Evolutionary conservation across 1,140 invertebrate species (phyloP).

Genomic region (Aphaenogaster rudis): DNA sequence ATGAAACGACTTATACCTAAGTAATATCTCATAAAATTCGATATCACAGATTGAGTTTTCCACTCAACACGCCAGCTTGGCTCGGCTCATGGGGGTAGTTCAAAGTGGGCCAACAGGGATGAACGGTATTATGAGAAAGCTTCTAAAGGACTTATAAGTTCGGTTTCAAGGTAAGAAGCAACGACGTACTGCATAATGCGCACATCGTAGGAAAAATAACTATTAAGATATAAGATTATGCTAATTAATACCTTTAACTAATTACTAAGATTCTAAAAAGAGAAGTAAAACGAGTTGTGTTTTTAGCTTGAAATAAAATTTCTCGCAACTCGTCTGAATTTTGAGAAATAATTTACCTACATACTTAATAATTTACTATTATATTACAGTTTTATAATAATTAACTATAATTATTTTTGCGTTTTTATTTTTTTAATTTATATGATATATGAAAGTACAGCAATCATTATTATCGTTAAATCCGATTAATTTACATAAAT

Average conservation of each 20-base stretch:
- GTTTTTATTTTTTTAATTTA: not conserved
- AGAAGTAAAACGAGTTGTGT: not conserved
- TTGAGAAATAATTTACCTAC: not conserved
- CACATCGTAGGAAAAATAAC: not conserved
- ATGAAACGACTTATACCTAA: constrained; percentile 43
- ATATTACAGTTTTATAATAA: not conserved
- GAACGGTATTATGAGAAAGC: constrained; percentile 41
- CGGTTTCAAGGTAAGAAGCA: constrained; percentile 6
- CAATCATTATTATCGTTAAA: not conserved
- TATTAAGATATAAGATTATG: not conserved
- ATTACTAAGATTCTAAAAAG: not conserved
- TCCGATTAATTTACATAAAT: not conserved
- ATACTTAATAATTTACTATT: not conserved
- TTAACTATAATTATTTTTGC: not conserved
- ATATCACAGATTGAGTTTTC: constrained; percentile 57
- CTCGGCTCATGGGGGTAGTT: constrained; percentile 48
- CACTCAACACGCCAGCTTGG: constrained; percentile 28
- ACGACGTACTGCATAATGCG: not conserved
- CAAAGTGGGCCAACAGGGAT: constrained; percentile 41
- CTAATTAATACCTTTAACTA: not conserved
- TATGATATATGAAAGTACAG: not conserved
- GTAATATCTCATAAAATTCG: constrained; percentile 60
- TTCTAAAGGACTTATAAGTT: constrained; percentile 21
- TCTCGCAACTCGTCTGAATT: not conserved
- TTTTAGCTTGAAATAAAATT: not conserved